Conservation (phyloP, 2,113 vertebrate species). For the Alethe castanea region DNA sequence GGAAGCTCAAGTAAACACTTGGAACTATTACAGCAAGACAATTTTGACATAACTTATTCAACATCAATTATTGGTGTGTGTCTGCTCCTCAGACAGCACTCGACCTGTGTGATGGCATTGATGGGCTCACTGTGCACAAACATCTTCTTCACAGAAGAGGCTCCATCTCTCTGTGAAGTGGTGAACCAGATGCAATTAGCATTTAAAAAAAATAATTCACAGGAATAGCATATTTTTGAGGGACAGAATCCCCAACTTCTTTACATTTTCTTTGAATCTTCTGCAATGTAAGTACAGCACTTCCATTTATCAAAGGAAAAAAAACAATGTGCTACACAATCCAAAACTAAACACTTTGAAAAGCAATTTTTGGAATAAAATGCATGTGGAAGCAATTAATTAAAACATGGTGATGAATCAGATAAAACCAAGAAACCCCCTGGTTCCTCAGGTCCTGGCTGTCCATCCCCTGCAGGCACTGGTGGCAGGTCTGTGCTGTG, state of each 20-base stretch:
- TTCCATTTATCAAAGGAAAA: background rate
- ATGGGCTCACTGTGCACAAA: background rate
- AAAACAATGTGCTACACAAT: background rate
- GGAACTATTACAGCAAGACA: background rate
- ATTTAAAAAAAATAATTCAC: background rate
- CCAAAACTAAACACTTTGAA: background rate
- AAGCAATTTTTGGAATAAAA: background rate
- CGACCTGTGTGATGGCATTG: background rate
- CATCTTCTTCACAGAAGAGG: background rate
- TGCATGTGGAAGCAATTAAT: background rate
- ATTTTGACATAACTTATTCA: background rate
- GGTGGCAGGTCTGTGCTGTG: background rate
- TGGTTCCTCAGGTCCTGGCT: background rate
- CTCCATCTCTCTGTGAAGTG: background rate
- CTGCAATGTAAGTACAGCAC: accelerated
- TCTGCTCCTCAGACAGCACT: background rate
- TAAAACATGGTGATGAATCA: background rate
- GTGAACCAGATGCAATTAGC: background rate
- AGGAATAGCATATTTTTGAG: background rate
- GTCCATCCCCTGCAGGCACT: background rate
- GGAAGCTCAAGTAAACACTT: background rate
- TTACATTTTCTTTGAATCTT: background rate
- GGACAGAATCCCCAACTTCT: background rate
- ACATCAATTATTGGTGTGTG: background rate
- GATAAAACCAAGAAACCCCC: background rate